Evolutionary conservation across 2,888 invertebrate species (phyloP).

Genomic region (Oxyscelio sp.): DNA sequence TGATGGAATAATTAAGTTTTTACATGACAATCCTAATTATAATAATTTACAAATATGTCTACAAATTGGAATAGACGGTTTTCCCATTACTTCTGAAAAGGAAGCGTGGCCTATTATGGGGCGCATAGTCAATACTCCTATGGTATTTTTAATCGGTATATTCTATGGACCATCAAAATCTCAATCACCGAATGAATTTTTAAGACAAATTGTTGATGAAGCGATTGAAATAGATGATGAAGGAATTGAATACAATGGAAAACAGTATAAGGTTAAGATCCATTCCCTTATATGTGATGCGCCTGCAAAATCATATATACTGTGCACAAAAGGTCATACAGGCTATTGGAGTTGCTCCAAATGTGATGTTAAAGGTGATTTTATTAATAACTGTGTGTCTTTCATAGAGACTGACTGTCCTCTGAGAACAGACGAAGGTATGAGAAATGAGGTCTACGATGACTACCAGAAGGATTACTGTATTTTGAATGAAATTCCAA

Average conservation of each 20-base stretch:
- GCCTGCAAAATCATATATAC: not conserved
- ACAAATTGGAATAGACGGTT: too few species aligned
- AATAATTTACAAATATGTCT: too few species aligned
- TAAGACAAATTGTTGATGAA: conserved; percentile 8
- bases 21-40: too few species aligned
- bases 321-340: conserved; percentile 3
- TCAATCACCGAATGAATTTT: conserved; percentile 8
- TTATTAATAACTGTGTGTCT: not conserved
- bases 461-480: conserved; percentile 8
- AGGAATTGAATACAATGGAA: not conserved
- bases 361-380: conserved; percentile 13
- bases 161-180: too few species aligned
- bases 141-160: too few species aligned
- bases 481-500: conserved; percentile 13
- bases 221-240: not conserved
- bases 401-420: not conserved
- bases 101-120: too few species aligned
- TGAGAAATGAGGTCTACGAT: conserved; percentile 1
- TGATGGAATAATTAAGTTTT: too few species aligned
- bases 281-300: not conserved
- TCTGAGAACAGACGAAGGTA: not conserved
- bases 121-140: too few species aligned
- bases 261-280: not conserved
- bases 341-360: conserved; percentile 22
- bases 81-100: too few species aligned